Conservation (phyloP, 2,797 vertebrate genomes). For the Schizopygopsis pylzovi region DNA sequence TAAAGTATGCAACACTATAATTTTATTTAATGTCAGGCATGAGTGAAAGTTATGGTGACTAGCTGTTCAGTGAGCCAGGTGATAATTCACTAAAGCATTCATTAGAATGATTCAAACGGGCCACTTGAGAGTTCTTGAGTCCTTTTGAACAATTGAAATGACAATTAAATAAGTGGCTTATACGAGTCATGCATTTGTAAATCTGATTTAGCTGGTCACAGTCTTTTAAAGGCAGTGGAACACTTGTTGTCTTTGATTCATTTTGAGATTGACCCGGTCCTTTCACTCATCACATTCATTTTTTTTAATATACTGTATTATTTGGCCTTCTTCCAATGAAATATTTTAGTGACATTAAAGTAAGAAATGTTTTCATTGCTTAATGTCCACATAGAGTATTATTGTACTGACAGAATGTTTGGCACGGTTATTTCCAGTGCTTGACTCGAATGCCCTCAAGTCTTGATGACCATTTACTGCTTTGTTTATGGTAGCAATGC, state of each 20-base stretch:
- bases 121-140: not conserved
- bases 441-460: slow-evolving; percentile 33
- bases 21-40: not conserved
- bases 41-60: not conserved
- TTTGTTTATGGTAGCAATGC: not conserved
- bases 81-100: not conserved
- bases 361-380: not conserved
- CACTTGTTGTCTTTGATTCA: not conserved
- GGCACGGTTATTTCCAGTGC: not conserved
- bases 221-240: not conserved
- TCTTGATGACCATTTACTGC: slow-evolving; percentile 36
- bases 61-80: not conserved
- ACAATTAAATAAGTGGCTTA: not conserved
- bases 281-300: not conserved
- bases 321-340: not conserved
- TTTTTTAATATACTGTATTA: not conserved
- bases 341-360: not conserved
- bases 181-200: not conserved
- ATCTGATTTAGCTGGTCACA: not conserved
- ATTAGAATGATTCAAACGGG: slow-evolving; percentile 1
- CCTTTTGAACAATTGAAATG: slow-evolving; percentile 6
- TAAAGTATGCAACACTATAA: not conserved
- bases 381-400: not conserved
- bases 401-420: not conserved
- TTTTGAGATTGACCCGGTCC: not conserved